Base-by-base conservation (phyloP, 2,888 invertebrate genomes). In the Timema cristinae region DNA sequence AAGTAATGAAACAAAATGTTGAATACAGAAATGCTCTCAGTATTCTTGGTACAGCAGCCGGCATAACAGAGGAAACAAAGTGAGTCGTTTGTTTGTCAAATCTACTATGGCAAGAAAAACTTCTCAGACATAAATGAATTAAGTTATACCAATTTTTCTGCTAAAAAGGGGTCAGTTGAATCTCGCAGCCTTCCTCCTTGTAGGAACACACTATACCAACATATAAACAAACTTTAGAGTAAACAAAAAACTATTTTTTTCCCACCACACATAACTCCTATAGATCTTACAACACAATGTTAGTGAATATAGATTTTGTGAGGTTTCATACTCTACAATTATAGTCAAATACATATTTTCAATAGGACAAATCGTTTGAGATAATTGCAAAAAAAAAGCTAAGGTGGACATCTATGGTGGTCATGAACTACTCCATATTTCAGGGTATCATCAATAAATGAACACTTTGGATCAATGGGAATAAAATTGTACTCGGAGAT, bases 391-490 rank as follows among this genome's bases (percentile, higher is more conserved):
- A 11, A 11, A 56, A 56, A 56, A 56, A 15, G 1, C 56, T 56
- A 56, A n/a, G 1, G 56, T 7, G 13, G 13, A 10, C n/a, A 6
- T 13, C 1, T 56, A 56, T 56, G 7, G 56, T 2, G 2, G 56
- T 1, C 13, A 15, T 15, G 5, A 11, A 7, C 7, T 11, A 56
- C 13, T 56, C 56, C 7, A 56, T 56, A 56, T 56, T 56, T 56
- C 56, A 56, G 56, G 56, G 56, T 10, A 56, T 56, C 56, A 56
- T 56, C 16, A 56, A 56, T 56, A 56, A 56, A 56, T 56, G 1
- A 56, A 56, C 13, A 11, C 13, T 2, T 6, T 6, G 1, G 11
- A 10, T 56, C 56, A 56, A 6, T 10, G 6, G 7, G 8, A 56
- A 56, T 56, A 8, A 8, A 56, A 11, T 6, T 6, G 56, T 56